A percentile compares a stretch with the other conserved stretches of the same genome.
Evolutionary conservation across 2,113 vertebrate genomes (phyloP).

Genomic region (Danio rerio): GRCz12tu NC_133193.1:4358001-4358500

Average conservation of each 20-base stretch:
- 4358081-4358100: constrained; percentile 67
- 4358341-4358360: constrained; percentile 72
- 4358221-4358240: constrained; percentile 74
- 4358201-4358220: constrained; percentile 73
- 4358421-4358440: constrained; percentile 47
- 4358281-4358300: constrained; percentile 73
- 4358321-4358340: constrained; percentile 70
- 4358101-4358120: constrained; percentile 75
- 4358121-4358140: constrained; percentile 63
- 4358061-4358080: constrained; percentile 69
- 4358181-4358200: constrained; percentile 71
- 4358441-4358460: constrained; percentile 63
- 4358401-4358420: constrained; percentile 67
- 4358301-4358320: constrained; percentile 63
- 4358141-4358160: constrained; percentile 62
- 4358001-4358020: constrained; percentile 70
- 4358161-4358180: constrained; percentile 55
- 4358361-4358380: constrained; percentile 68
- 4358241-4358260: constrained; percentile 72
- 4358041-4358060: constrained; percentile 62
- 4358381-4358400: constrained; percentile 69
- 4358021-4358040: constrained; percentile 64
- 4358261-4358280: constrained; percentile 67
- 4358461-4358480: constrained; percentile 55
- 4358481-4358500: constrained; percentile 73